Percentiles rank a stretch among this genome's conserved stretches.
phyloP scores from a whole-genome alignment of 2,113 vertebrate genomes.

The Crotalus horridus region DNA sequence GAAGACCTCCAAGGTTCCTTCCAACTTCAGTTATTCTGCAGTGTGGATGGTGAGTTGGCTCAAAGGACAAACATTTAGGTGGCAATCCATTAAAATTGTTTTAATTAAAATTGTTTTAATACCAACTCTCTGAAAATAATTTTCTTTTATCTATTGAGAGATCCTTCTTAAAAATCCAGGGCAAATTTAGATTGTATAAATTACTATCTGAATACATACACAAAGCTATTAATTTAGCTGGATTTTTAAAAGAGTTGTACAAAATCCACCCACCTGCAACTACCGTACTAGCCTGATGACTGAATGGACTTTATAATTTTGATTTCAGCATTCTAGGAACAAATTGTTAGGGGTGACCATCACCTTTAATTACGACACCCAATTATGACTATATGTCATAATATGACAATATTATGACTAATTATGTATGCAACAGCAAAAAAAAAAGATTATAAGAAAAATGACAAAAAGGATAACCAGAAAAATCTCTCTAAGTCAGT shows the following conservation, averaged over 20 bases:
- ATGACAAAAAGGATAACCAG: too few species aligned
- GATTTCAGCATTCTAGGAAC: not conserved
- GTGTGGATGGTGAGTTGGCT: not conserved
- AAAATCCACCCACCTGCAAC: not conserved
- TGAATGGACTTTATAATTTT: not conserved
- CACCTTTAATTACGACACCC: not conserved
- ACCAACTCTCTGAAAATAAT: not conserved
- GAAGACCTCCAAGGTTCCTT: not conserved
- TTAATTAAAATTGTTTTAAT: too few species aligned
- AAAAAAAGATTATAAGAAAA: not conserved
- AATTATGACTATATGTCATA: not conserved
- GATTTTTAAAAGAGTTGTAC: not conserved
- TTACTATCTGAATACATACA: not conserved
- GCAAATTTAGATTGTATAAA: not conserved
- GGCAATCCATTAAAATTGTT: accelerated
- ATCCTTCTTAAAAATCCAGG: not conserved
- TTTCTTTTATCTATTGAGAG: not conserved
- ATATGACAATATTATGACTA: not conserved
- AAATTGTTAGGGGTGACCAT: not conserved
- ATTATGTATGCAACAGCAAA: not conserved
- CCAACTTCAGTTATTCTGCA: not conserved
- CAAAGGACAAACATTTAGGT: not conserved
- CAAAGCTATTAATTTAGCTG: not conserved
- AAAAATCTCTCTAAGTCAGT: not conserved
- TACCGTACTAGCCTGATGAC: not conserved